A percentile compares a stretch with the other conserved stretches of the same genome.
These are phyloP conservation scores for Cephus rjabovi DNA, from an alignment of 2,888 invertebrate species.

Conservation along the genomic window DNA sequence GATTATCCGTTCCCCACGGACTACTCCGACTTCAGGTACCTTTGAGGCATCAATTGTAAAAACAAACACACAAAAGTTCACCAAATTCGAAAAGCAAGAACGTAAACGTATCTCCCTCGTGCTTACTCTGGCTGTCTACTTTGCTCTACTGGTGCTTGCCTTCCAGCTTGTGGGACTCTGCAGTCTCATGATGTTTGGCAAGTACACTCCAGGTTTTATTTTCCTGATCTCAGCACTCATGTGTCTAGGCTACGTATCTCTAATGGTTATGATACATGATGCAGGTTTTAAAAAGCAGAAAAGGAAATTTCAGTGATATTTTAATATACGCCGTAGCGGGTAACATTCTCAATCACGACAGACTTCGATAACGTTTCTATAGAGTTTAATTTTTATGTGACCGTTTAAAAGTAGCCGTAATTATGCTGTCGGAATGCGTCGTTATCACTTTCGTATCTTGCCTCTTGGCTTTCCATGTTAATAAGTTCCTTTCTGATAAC, in stretches of 20 bases:
- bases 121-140: constrained; percentile 50
- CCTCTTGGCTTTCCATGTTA: background rate
- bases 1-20: constrained; percentile 11
- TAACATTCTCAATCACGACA: constrained; percentile 9
- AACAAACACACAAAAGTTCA: constrained; percentile 23
- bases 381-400: background rate
- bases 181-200: constrained; percentile 49
- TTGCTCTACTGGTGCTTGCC: constrained; percentile 50
- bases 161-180: constrained; percentile 50
- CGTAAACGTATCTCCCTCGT: constrained; percentile 43
- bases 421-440: background rate
- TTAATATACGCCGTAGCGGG: background rate
- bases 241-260: constrained; percentile 54
- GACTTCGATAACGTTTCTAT: constrained; percentile 6
- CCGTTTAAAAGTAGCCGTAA: background rate
- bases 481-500: background rate
- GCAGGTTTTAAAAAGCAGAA: constrained; percentile 37
- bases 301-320: constrained; percentile 45
- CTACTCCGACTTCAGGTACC: background rate
- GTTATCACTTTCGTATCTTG: background rate
- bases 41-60: background rate
- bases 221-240: constrained; percentile 55
- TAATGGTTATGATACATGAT: constrained; percentile 53
- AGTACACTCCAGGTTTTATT: constrained; percentile 59
- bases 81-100: constrained; percentile 35